phyloP scores from a whole-genome alignment of 2,888 invertebrate species.

The Thelaira solivaga region DNA sequence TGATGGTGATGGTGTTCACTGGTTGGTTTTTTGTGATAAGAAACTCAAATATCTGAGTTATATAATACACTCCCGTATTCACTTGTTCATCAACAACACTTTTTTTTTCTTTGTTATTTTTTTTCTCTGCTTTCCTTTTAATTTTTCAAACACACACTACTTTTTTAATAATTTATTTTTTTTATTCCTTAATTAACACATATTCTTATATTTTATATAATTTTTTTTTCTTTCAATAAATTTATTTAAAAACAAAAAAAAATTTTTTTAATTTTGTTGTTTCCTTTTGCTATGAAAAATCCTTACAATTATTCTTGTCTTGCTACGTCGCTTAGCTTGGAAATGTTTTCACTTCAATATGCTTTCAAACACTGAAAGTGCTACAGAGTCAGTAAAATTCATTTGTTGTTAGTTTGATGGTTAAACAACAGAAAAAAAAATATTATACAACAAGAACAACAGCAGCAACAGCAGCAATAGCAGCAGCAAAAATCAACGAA shows the following conservation, averaged over 20 bases:
- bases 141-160: background rate
- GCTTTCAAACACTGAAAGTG: conserved; percentile 37
- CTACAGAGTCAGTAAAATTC: conserved; percentile 22
- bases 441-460: background rate
- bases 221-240: background rate
- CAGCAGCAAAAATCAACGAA: background rate
- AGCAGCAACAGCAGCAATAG: background rate
- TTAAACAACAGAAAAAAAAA: conserved; percentile 29
- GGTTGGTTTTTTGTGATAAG: conserved; percentile 20
- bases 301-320: conserved; percentile 26
- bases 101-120: background rate
- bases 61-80: conserved; percentile 39
- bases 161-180: background rate
- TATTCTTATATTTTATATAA: too few relatives aligned
- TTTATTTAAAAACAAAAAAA: background rate
- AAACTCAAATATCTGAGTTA: conserved; percentile 26
- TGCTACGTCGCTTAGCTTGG: background rate
- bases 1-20: conserved; percentile 1
- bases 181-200: too few relatives aligned
- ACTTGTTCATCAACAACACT: background rate
- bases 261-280: background rate
- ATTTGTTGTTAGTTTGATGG: conserved; percentile 33
- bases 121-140: background rate
- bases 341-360: conserved; percentile 44
- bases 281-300: conserved; percentile 25